Conservation (phyloP, 2,888 invertebrate species). For the Homarus gammarus region DNA sequence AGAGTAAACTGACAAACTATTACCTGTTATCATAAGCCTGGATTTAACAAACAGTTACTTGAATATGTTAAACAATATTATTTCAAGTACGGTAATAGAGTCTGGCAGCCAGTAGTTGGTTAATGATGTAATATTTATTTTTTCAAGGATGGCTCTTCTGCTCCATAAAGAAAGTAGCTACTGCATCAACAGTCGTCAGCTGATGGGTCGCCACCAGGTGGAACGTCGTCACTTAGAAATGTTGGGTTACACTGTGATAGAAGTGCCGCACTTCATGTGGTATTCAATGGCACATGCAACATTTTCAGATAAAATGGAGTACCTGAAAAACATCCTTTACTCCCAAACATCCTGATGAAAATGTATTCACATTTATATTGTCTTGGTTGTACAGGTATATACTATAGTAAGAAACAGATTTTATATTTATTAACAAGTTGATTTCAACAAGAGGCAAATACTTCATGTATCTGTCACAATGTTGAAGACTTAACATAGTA, state of each 20-base stretch:
- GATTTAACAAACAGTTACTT: background rate
- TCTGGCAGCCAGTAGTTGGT: background rate
- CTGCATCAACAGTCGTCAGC: constrained; percentile 80
- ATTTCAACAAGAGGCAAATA: background rate
- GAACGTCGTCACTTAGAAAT: constrained; percentile 84
- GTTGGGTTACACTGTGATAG: constrained; percentile 83
- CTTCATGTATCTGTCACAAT: background rate
- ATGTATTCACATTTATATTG: background rate
- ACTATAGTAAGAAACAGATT: background rate
- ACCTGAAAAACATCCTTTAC: constrained; percentile 58
- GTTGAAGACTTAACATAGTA: too few species aligned
- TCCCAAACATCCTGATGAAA: background rate
- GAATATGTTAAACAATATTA: background rate
- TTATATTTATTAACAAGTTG: background rate
- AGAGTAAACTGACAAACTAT: too few species aligned
- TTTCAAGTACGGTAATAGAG: background rate
- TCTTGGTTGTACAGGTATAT: background rate
- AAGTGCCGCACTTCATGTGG: constrained; percentile 82
- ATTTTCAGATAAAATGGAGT: constrained; percentile 42
- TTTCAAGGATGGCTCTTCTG: constrained; percentile 81
- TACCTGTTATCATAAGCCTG: too few species aligned
- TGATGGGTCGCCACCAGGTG: constrained; percentile 82
- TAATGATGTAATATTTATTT: constrained; percentile 27
- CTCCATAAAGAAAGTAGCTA: constrained; percentile 80
- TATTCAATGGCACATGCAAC: constrained; percentile 79